Evolutionary conservation across 2,888 invertebrate genomes (phyloP), one percentile per base, ranked within the genome.

Genomic region (Poecilus cupreus): DNA sequence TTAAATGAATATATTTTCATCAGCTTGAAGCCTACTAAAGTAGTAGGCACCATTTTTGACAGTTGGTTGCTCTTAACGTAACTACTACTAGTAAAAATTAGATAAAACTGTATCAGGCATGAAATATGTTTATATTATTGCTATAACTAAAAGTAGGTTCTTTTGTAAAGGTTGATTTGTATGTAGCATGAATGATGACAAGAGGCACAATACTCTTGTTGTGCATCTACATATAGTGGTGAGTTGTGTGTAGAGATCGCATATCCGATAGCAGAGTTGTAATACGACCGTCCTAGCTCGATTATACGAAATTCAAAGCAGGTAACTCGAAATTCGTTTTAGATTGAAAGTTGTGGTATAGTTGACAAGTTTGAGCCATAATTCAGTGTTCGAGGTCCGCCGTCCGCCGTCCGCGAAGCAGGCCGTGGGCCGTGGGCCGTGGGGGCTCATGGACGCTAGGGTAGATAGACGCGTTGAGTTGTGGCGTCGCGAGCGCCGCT

Each of bases 241-340:
- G 32, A 32, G 32, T 32, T 32, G 32, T 3, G 32, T 11, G 20
- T 10, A 39, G 26, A 32, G 76, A 76, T 76, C 76, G 37, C 76
- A 76, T 76, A 76, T 76, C 16, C 76, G 76, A 76, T 76, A 57
- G 20, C 57, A 54, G 16, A 54, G 76, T 43, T 78, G 78, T 78
- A 60, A 64, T 64, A 78, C 78, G 22, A 37, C 78, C 60, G 20
- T 24, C 11, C 39, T 10, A 8, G 22, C 43, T 20, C 26, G 51
- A 78, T 78, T 78, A 78, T 78, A 78, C 46, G 39, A 78, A 78
- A 78, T 78, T 78, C 78, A 78, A 78, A 78, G 78, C 78, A 78
- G 78, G 78, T 78, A 78, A 64, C 78, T 78, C 60, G 10, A 78
- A 78, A 78, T 78, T 78, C 78, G 78, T 78, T 78, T 78, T 78